These are phyloP conservation scores for Apodemus agrarius DNA, from an alignment of 2,797 vertebrate species.

Conservation along the genomic window DNA sequence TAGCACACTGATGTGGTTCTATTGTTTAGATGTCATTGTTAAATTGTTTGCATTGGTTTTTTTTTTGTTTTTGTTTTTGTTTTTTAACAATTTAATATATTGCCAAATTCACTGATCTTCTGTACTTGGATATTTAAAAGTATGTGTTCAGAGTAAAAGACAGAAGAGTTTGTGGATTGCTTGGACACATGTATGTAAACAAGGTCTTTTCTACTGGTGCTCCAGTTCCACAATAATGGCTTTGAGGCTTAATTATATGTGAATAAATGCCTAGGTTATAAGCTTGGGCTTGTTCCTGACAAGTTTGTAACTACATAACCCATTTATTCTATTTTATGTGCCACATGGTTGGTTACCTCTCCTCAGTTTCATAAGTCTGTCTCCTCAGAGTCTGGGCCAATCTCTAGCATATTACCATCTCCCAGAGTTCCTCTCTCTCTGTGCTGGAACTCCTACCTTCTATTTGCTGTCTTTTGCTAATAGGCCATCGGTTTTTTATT, in stretches of 20 bases:
- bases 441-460: no score
- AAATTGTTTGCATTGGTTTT: neutral
- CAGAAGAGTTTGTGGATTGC: conserved; percentile 27
- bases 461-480: no score
- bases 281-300: neutral
- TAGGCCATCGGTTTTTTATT: no score
- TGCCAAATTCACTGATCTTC: conserved; percentile 18
- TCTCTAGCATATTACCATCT: no score
- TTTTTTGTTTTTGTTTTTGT: neutral
- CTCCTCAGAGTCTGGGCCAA: no score
- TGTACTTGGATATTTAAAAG: conserved; percentile 44
- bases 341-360: neutral
- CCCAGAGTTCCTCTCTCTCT: no score
- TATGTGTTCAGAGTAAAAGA: conserved; percentile 39
- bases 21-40: conserved; percentile 45
- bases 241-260: neutral
- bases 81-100: conserved; percentile 46
- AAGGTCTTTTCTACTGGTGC: neutral
- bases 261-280: neutral
- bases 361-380: neutral
- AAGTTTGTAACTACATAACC: neutral
- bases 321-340: neutral
- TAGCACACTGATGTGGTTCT: conserved; percentile 32
- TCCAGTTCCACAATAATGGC: neutral
- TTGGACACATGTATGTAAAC: conserved; percentile 17